Percentiles rank a stretch among this genome's conserved stretches.
phyloP scores from a whole-genome alignment of 1,140 invertebrate species.

The Drosophila pectinifera region DNA sequence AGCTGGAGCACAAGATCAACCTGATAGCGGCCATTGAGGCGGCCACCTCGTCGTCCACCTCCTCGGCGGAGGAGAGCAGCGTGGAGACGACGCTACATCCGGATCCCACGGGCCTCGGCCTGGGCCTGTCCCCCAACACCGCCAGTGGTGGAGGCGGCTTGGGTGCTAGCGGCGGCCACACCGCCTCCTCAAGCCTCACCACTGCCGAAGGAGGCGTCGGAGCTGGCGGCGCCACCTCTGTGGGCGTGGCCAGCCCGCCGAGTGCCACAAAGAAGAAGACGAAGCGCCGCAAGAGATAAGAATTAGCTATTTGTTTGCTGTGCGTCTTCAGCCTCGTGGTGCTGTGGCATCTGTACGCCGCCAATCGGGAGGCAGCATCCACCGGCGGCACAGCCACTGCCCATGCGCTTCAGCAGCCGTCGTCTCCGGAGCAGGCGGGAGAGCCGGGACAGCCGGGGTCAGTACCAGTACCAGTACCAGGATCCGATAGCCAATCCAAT shows the following conservation, averaged over 20 bases:
- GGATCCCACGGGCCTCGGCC: conserved; percentile 8
- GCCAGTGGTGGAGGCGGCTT: background rate
- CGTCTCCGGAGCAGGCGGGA: background rate
- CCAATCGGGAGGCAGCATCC: conserved; percentile 29
- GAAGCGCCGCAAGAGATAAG: conserved; percentile 84
- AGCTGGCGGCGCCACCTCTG: background rate
- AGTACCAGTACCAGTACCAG: background rate
- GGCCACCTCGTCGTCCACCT: conserved; percentile 79
- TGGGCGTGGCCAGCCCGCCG: conserved; percentile 52
- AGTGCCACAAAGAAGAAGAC: conserved; percentile 83
- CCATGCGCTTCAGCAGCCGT: conserved; percentile 33
- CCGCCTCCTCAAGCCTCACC: background rate
- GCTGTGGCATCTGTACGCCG: conserved; percentile 77
- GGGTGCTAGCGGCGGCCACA: background rate
- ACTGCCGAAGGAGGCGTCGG: background rate
- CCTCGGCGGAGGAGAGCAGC: conserved; percentile 77
- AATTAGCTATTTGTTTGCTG: conserved; percentile 85
- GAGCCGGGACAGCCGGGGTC: background rate
- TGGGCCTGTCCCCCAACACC: background rate
- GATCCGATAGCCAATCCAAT: background rate
- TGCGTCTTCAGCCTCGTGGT: conserved; percentile 81
- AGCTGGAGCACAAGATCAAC: conserved; percentile 82
- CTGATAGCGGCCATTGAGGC: conserved; percentile 81
- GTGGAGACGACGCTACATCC: conserved; percentile 52
- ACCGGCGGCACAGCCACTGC: conserved; percentile 11